Base-by-base conservation (phyloP, 2,888 invertebrate species). In the Standfussiana lucernea region DNA sequence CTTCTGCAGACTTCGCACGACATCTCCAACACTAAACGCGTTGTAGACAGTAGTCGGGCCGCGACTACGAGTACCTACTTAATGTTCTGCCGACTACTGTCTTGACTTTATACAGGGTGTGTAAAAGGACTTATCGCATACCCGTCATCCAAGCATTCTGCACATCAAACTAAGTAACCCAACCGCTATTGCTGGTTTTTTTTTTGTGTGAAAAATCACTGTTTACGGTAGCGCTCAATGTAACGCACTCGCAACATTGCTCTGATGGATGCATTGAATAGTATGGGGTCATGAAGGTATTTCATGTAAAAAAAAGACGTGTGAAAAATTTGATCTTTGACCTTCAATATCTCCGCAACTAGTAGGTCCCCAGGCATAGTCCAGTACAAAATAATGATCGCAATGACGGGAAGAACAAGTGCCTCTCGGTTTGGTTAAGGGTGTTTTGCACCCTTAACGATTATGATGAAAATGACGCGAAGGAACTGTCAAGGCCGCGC, bases 341-440 rank as follows among this genome's bases (percentile, higher is more conserved):
- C 50, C 50, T 50, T 50, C 50, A 50, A 50, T 50, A 50, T 50
- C 10, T 50, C 24, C 24, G 50, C 10, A 50, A 24, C 3, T 50
- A 10, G 10, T 50, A 24, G 24, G 24, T 53, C 11, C n/a, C 3
- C 53, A n/a, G n/a, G n/a, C 53, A n/a, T 53, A n/a, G 13, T 24
- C 53, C 13, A 13, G 53, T 13, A 53, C 53, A 13, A 53, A n/a
- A 53, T n/a, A 53, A n/a, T n/a, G 11, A 53, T n/a, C n/a, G n/a
- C n/a, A n/a, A 53, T 53, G 53, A n/a, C 53, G n/a, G 53, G 53
- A 53, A 53, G 53, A 53, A n/a, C 53, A 53, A n/a, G 11, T 53
- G 53, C 53, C 53, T 53, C 53, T 53, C 53, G n/a, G 53, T 1
- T n/a, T n/a, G 13, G 4, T n/a, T 53, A n/a, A 10, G 11, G n/a